phyloP scores from a whole-genome alignment of 2,888 invertebrate species.

The Pandemis heparana region DNA sequence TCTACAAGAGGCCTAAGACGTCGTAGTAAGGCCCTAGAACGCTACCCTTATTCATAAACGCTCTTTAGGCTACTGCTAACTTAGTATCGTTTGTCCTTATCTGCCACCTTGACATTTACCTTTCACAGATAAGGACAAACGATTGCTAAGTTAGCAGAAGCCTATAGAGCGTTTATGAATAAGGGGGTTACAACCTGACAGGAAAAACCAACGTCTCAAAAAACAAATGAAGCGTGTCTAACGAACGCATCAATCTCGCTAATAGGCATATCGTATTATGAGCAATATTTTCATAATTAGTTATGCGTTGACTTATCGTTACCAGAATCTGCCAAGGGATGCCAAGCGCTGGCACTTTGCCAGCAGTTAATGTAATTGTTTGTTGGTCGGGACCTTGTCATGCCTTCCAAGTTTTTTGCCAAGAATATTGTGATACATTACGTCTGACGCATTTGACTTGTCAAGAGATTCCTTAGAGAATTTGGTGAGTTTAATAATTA shows the following conservation, averaged over 20 bases:
- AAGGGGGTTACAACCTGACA: too few relatives aligned
- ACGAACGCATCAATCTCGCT: neutral
- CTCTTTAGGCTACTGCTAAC: too few relatives aligned
- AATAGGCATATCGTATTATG: neutral
- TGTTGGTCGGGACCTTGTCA: constrained; percentile 48
- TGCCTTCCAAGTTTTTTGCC: constrained; percentile 31
- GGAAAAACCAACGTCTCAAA: too few relatives aligned
- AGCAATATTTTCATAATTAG: constrained; percentile 45
- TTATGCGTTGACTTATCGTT: constrained; percentile 48
- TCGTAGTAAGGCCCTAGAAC: too few relatives aligned
- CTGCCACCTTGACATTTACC: too few relatives aligned
- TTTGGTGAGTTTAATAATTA: neutral
- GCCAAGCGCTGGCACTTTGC: constrained; percentile 49
- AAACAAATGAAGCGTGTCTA: neutral
- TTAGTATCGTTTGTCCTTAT: too few relatives aligned
- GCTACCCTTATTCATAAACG: too few relatives aligned
- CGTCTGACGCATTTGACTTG: neutral
- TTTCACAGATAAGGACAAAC: too few relatives aligned
- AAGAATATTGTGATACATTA: constrained; percentile 11
- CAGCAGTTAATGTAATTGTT: constrained; percentile 62
- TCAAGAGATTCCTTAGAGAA: too few relatives aligned
- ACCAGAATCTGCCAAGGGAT: constrained; percentile 50
- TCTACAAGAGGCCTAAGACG: too few relatives aligned
- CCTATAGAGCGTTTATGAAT: too few relatives aligned
- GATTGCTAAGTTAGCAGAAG: too few relatives aligned